These are phyloP conservation scores for Lasioglossum villosulum DNA, from an alignment of 2,888 invertebrate genomes.

Conservation along the genomic window DNA sequence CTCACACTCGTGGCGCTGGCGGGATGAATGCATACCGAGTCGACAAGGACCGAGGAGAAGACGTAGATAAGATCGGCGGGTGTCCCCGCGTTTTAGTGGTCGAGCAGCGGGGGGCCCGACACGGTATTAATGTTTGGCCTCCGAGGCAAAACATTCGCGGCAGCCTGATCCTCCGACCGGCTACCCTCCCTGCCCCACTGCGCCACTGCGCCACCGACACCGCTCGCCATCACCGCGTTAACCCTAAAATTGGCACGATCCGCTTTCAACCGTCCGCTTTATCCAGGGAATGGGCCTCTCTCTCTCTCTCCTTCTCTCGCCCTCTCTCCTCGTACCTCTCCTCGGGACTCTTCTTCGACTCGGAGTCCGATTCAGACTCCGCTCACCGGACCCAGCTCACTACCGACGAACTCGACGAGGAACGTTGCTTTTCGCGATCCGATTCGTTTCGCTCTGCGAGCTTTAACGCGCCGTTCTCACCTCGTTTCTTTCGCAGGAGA, in stretches of 20 bases:
- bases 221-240: slow-evolving; percentile 54
- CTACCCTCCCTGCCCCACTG: slow-evolving; percentile 23
- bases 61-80: slow-evolving; percentile 84
- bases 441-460: neutral
- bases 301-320: neutral
- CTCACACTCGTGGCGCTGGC: slow-evolving; percentile 80
- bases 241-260: slow-evolving; percentile 59
- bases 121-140: slow-evolving; percentile 84
- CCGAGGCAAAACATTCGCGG: slow-evolving; percentile 80
- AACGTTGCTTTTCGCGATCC: neutral
- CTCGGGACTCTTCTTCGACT: neutral
- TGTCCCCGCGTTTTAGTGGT: slow-evolving; percentile 84
- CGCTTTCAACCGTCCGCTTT: slow-evolving; percentile 38
- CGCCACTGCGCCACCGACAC: slow-evolving; percentile 22
- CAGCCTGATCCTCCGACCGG: slow-evolving; percentile 54
- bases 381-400: neutral
- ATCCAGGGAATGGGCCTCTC: slow-evolving; percentile 4
- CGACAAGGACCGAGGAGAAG: slow-evolving; percentile 82
- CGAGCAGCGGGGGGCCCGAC: slow-evolving; percentile 83
- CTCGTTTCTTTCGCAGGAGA: slow-evolving; percentile 87
- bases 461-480: neutral
- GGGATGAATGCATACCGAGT: slow-evolving; percentile 83
- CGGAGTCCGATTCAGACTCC: neutral
- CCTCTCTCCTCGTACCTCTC: neutral
- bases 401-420: neutral